Base-by-base conservation (phyloP, 2,888 invertebrate genomes). In the Torymus tubicola region DNA sequence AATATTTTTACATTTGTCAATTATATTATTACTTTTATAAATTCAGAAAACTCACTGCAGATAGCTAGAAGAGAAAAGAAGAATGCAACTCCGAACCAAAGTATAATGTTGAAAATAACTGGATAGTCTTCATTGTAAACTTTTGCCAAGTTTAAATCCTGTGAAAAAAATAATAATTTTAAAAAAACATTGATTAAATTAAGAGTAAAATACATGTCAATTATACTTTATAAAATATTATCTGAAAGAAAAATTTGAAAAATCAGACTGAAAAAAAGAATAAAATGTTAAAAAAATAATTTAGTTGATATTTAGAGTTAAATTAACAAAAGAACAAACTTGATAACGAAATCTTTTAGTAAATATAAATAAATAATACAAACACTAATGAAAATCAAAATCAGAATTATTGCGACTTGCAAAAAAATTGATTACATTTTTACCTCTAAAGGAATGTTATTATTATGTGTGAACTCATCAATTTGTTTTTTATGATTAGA, bases 71-170 rank as follows among this genome's bases (percentile, higher is more conserved):
- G 92, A 0, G 96, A 92, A 90, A 97, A 96, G 21, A 93, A 90
- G 89, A 97, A 94, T 63, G 94, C 92, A 42, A 97, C 93, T 84
- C 94, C 93, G 88, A 96, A 96, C 96, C 97, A 97, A 61, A 97
- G 92, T 80, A 97, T 93, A 84, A 97, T 97, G 91, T 97, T 97
- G 92, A 97, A 97, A 86, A 97, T 95, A 5, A 95, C 95, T 2
- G 97, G 96, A 90, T 96, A 97, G 88, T 96, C 93, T 16, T 93
- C 92, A 70, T 92, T 91, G 89, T 96, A 96, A 70, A 91, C 91
- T 84, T 92, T 92, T 14, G 94, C 94, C 80, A 93, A 87, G 83
- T 94, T 94, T 78, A 92, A 88, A 0, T 87, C 82, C 89, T 92
- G 87, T 74, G 90, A 90, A 79, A 73, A 78, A 82, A 64, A 83